Evolutionary conservation across 1,140 invertebrate species (phyloP).

Genomic region (Centruroides sculpturatus): DNA sequence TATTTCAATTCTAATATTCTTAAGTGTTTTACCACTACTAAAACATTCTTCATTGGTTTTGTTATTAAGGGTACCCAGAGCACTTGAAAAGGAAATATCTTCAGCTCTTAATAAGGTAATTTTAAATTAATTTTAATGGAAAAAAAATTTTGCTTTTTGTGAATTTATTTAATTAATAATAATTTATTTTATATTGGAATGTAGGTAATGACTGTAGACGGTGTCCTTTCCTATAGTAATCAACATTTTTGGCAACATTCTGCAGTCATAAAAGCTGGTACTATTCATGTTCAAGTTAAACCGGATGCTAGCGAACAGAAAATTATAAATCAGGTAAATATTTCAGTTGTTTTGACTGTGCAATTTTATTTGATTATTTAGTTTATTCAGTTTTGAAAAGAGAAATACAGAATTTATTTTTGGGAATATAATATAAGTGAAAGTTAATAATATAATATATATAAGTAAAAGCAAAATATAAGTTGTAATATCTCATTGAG

Average conservation of each 20-base stretch:
- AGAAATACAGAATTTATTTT: not conserved
- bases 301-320: slow-evolving; percentile 30
- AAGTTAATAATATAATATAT: not conserved
- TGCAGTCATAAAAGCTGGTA: slow-evolving; percentile 27
- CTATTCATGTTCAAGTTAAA: slow-evolving; percentile 31
- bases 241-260: slow-evolving; percentile 35
- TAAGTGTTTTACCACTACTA: slow-evolving; percentile 40
- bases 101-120: slow-evolving; percentile 25
- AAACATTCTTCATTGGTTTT: slow-evolving; percentile 36
- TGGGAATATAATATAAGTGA: not conserved
- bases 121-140: slow-evolving; percentile 2
- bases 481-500: not conserved
- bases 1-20: slow-evolving; percentile 40
- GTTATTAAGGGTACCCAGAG: slow-evolving; percentile 27
- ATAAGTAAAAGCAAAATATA: not conserved
- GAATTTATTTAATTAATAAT: slow-evolving; percentile 6
- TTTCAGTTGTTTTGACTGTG: not conserved
- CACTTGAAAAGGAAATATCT: slow-evolving; percentile 21
- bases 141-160: not conserved
- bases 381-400: not conserved
- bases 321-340: not conserved
- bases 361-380: not conserved
- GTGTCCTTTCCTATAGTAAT: slow-evolving; percentile 30
- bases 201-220: slow-evolving; percentile 32
- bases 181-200: slow-evolving; percentile 6